phyloP scores from a whole-genome alignment of 2,888 invertebrate genomes.

The Hymenopus coronatus region DNA sequence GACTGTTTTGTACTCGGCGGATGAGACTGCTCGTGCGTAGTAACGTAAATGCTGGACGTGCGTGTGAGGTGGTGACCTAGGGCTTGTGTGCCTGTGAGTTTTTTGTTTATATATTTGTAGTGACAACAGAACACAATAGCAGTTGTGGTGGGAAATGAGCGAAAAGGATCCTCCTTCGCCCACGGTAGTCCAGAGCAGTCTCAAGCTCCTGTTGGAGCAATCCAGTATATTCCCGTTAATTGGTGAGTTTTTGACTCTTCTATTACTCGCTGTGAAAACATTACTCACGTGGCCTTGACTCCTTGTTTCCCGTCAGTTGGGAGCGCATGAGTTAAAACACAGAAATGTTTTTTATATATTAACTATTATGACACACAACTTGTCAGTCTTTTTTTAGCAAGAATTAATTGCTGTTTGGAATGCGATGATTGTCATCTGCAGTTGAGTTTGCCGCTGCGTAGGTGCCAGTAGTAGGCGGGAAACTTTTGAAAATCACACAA shows the following conservation, averaged over 20 bases:
- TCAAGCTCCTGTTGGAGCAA: constrained; percentile 31
- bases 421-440: not conserved
- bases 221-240: constrained; percentile 32
- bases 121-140: not conserved
- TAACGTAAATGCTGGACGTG: not conserved
- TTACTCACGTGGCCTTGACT: constrained; percentile 20
- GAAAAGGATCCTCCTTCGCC: constrained; percentile 28
- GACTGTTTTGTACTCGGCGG: not conserved
- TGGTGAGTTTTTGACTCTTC: constrained; percentile 28
- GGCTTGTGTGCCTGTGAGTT: not conserved
- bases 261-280: constrained; percentile 21
- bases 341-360: not conserved
- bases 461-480: not conserved
- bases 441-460: not conserved
- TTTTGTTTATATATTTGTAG: not conserved
- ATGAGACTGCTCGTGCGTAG: not conserved
- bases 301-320: not conserved
- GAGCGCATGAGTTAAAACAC: not conserved
- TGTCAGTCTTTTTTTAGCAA: not conserved
- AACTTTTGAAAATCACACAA: not conserved
- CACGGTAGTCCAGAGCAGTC: constrained; percentile 31
- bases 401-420: not conserved
- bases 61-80: not conserved
- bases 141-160: constrained; percentile 25
- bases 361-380: not conserved